These are phyloP conservation scores for Microhierax caerulescens DNA, from an alignment of 2,797 vertebrate species.

Conservation along the genomic window DNA sequence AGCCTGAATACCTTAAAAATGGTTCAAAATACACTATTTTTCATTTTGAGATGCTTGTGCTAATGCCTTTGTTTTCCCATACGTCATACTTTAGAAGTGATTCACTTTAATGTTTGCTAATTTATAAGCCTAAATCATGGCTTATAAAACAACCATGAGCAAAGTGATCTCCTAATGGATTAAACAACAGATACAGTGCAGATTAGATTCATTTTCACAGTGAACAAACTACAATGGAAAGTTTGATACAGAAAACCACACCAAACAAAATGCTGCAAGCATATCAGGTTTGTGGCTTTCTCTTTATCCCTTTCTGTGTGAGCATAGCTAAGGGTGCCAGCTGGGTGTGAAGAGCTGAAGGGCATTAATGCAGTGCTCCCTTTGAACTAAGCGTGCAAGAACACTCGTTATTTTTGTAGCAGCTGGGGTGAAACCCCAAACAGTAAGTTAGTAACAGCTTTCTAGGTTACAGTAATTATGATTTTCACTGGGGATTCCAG, in stretches of 20 bases:
- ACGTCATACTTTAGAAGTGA: not conserved
- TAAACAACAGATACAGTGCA: not conserved
- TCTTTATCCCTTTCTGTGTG: not conserved
- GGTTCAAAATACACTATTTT: not conserved
- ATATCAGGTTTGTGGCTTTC: not conserved
- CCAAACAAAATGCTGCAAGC: not conserved
- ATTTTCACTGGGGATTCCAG: not conserved
- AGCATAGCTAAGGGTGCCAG: not conserved
- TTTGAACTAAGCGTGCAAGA: not conserved
- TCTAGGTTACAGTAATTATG: not conserved
- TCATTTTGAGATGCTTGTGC: not conserved
- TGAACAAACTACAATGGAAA: not conserved
- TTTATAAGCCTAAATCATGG: not conserved
- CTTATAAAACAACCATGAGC: not conserved
- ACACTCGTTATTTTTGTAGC: not conserved
- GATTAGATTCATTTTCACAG: not conserved
- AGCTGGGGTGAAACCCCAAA: not conserved
- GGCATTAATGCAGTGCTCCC: not conserved
- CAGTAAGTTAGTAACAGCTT: not conserved
- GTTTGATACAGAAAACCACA: not conserved
- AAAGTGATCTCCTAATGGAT: not conserved
- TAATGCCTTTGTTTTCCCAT: not conserved
- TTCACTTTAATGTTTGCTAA: not conserved
- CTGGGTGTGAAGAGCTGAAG: not conserved
- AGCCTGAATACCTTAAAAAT: not conserved